Evolutionary conservation across 2,888 invertebrate species (phyloP).

Genomic region (Drosophila dives): DNA sequence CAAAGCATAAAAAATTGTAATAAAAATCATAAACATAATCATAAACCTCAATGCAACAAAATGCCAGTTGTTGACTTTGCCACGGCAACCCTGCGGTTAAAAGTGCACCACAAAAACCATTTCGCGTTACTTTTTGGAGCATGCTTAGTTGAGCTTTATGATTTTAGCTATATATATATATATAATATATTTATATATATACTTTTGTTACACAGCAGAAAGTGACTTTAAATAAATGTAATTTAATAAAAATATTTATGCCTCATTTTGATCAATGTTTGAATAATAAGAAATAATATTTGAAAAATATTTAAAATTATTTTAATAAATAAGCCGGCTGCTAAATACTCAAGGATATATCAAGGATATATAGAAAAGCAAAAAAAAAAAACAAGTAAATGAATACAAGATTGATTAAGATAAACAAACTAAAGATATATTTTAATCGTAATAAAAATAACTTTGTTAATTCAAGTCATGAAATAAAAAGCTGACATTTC

Average conservation of each 20-base stretch:
- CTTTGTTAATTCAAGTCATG: too few relatives aligned
- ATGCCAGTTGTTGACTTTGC: constrained; percentile 56
- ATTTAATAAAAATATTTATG: neutral
- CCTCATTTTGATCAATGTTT: neutral
- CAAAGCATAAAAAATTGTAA: constrained; percentile 39
- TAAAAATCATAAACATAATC: constrained; percentile 36
- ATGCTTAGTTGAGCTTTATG: constrained; percentile 49
- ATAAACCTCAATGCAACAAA: constrained; percentile 47
- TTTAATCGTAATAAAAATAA: too few relatives aligned
- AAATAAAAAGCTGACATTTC: constrained; percentile 23
- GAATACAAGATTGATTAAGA: too few relatives aligned
- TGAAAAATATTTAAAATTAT: neutral
- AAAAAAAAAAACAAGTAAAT: too few relatives aligned
- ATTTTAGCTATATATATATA: constrained; percentile 10
- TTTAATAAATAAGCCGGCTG: neutral
- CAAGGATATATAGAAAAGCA: neutral
- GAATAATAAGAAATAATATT: neutral
- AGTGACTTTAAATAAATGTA: neutral
- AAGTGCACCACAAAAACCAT: constrained; percentile 45
- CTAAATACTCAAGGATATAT: neutral
- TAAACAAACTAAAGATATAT: too few relatives aligned
- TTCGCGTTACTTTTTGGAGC: constrained; percentile 49
- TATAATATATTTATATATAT: neutral
- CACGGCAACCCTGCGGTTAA: constrained; percentile 46
- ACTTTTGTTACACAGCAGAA: neutral